Conservation (phyloP, 1,140 invertebrate genomes). For the Sipha flava region DNA sequence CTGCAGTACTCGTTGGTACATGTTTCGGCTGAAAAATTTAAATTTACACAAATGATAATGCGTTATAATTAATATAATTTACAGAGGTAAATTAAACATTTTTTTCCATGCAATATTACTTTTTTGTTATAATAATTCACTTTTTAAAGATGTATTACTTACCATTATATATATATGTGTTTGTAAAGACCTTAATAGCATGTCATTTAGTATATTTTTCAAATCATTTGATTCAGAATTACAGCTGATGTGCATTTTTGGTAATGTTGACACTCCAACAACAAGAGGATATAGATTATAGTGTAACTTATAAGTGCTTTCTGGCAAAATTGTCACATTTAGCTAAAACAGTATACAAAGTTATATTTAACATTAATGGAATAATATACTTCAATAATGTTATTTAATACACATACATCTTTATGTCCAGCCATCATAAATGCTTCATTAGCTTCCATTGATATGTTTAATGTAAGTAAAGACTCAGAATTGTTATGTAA, state of each 20-base stretch:
- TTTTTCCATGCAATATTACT: background rate
- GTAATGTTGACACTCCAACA: slow-evolving; percentile 59
- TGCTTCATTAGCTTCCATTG: slow-evolving; percentile 70
- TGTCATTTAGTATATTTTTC: slow-evolving; percentile 45
- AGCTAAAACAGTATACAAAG: slow-evolving; percentile 48
- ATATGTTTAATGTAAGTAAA: slow-evolving; percentile 62
- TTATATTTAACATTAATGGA: background rate
- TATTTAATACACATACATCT: slow-evolving; percentile 51
- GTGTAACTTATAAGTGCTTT: slow-evolving; percentile 51
- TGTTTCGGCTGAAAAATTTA: slow-evolving; percentile 1
- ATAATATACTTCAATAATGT: background rate
- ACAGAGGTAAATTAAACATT: background rate
- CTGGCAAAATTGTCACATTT: slow-evolving; percentile 57
- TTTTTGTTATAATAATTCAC: background rate
- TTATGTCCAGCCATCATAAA: slow-evolving; percentile 89
- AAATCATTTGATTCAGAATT: slow-evolving; percentile 46
- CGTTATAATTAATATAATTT: background rate
- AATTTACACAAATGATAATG: background rate
- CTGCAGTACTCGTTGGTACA: background rate
- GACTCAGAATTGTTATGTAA: slow-evolving; percentile 62
- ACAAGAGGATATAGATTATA: slow-evolving; percentile 67
- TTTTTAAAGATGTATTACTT: slow-evolving; percentile 24
- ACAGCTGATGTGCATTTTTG: slow-evolving; percentile 54
- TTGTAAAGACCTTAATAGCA: slow-evolving; percentile 50
- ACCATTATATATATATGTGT: slow-evolving; percentile 55